Evolutionary conservation across 2,797 vertebrate genomes (phyloP).

Genomic region (Anomalospiza imberbis): DNA sequence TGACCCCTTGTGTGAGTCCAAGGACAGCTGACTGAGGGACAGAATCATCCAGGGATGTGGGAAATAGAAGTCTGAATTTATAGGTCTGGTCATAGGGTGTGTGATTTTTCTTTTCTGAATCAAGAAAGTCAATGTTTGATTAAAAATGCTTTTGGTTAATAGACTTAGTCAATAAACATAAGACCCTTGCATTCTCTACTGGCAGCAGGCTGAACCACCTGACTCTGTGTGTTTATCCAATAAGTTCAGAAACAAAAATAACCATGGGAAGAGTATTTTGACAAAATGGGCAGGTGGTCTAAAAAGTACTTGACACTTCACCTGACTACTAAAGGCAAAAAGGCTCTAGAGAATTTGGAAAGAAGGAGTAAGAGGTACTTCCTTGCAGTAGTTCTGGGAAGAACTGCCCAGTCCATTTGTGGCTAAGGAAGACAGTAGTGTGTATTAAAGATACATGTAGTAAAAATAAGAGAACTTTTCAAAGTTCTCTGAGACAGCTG

Average conservation of each 20-base stretch:
- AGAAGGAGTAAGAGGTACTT: background rate
- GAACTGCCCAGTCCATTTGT: background rate
- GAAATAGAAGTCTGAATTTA: background rate
- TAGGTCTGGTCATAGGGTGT: background rate
- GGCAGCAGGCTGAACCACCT: background rate
- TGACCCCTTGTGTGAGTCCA: background rate
- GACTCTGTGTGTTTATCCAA: background rate
- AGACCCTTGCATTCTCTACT: background rate
- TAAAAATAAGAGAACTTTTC: background rate
- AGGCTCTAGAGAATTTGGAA: background rate
- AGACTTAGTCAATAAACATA: background rate
- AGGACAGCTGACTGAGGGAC: background rate
- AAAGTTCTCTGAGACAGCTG: background rate
- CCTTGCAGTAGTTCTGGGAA: background rate
- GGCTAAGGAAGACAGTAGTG: background rate
- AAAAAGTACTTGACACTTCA: background rate
- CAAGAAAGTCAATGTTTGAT: background rate
- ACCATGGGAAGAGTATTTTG: background rate
- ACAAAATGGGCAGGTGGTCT: background rate
- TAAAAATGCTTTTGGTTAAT: background rate
- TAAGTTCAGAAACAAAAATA: background rate
- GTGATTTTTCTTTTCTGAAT: background rate
- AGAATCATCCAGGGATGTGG: background rate
- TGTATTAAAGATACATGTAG: background rate
- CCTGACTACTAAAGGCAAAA: background rate